Base-by-base conservation (phyloP, 2,888 invertebrate genomes). In the Thecophora atra region DNA sequence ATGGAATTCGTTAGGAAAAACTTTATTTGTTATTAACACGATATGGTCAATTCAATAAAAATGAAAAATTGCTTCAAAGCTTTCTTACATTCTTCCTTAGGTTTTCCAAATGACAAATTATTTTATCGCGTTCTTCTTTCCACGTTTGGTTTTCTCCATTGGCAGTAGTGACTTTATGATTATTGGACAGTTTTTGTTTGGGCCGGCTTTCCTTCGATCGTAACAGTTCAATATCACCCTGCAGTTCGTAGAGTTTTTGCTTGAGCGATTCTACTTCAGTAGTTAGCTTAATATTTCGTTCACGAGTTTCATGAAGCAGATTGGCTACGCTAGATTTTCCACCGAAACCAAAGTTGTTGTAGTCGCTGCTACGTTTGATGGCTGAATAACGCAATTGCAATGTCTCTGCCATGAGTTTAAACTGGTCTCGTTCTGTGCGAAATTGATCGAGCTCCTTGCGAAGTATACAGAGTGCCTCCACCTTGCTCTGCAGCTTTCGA, bases 401-500 rank as follows among this genome's bases (percentile, higher is more conserved):
- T 77, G 94, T 93, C 81, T 95, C 94, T 0, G 93, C 93, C 88
- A 94, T 90, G 11, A 93, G 84, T 84, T 93, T 94, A 80, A 91
- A 94, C 81, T 92, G 91, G 83, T 95, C 95, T 42, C 94, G 87
- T 82, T 96, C 94, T 79, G 90, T 91, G 73, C 92, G 91, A 82
- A 92, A 93, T 85, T 92, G 91, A 78, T 94, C 93, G 73, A 95
- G 85, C 81, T 95, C 94, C 79, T 90, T 90, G 75, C 91, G 92
- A 83, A 95, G 88, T 74, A 94, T 93, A n/a, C 91, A 87, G 51
- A 96, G 84, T 3, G 95, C 95, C 85, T 95, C 94, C 68, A 92
- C 89, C 85, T 96, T 95, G 81, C 94, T 92, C 81, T 93, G 92
- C 30, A 95, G 86, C 85, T 94, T 94, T 75, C 92, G 90, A 81